Evolutionary conservation across 2,113 vertebrate species (phyloP).

Genomic region (Neodon shergylaensis): DNA sequence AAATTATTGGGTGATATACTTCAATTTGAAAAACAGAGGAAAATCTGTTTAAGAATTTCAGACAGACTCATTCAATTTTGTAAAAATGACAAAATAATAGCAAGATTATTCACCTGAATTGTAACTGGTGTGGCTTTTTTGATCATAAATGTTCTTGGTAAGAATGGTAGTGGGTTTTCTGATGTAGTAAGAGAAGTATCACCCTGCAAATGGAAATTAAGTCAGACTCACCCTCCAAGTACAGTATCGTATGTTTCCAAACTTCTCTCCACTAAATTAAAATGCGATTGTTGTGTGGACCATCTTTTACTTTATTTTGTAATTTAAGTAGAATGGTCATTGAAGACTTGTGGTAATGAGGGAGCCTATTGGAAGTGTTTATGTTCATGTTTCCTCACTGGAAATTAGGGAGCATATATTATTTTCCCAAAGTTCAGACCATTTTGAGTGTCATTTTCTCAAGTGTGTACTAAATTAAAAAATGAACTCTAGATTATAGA

Average conservation of each 20-base stretch:
- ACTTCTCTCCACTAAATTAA: neutral
- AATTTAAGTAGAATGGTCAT: neutral
- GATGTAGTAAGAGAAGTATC: neutral
- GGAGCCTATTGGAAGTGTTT: neutral
- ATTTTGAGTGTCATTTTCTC: neutral
- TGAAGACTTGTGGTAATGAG: neutral
- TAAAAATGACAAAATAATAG: neutral
- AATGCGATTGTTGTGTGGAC: neutral
- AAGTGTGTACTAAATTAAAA: neutral
- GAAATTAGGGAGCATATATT: neutral
- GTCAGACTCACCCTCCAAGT: neutral
- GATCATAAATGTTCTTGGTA: neutral
- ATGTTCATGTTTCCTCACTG: neutral
- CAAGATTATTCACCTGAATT: neutral
- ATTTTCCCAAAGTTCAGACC: neutral
- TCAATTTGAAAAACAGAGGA: neutral
- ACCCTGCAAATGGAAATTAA: neutral
- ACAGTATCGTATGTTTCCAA: neutral
- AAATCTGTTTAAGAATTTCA: neutral
- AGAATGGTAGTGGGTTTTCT: neutral
- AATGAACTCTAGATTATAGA: neutral
- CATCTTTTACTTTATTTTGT: neutral
- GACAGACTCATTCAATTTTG: neutral
- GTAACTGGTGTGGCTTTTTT: no score
- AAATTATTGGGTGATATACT: neutral